Percentiles rank a stretch among this genome's conserved stretches.
phyloP scores from a whole-genome alignment of 2,113 vertebrate species.

The Nesogale talazaci region DNA sequence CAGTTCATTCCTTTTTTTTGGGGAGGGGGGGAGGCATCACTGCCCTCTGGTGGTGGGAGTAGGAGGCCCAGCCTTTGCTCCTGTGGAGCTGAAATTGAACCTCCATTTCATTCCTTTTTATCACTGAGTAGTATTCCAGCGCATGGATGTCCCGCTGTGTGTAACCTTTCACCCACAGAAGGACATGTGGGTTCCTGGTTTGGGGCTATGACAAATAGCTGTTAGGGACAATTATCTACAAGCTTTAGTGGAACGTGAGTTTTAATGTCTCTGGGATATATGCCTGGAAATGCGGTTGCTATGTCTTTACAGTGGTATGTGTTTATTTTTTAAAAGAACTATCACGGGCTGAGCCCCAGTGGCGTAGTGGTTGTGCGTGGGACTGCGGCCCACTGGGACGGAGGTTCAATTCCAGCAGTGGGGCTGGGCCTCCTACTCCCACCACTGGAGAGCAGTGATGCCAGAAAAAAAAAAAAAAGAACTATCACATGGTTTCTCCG shows the following conservation, averaged over 20 bases:
- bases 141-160: not conserved
- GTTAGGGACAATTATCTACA: not conserved
- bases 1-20: not conserved
- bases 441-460: too few species aligned
- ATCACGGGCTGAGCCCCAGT: too few species aligned
- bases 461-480: slow-evolving; percentile 48
- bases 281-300: not conserved
- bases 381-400: too few species aligned
- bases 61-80: too few species aligned
- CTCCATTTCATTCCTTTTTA: not conserved
- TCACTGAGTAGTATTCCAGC: not conserved
- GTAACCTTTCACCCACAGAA: not conserved
- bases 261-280: slow-evolving; percentile 5
- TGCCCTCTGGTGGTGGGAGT: too few species aligned
- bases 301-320: not conserved
- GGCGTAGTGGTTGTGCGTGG: too few species aligned
- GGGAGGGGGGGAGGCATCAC: too few species aligned
- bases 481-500: not conserved
- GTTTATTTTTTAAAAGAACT: slow-evolving; percentile 6
- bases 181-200: not conserved
- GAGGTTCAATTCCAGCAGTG: too few species aligned
- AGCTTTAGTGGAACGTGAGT: not conserved
- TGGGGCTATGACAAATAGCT: not conserved
- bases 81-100: too few species aligned
- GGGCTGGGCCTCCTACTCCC: too few species aligned